Evolutionary conservation across 2,888 invertebrate species (phyloP).

Genomic region (Elysia crispata): DNA sequence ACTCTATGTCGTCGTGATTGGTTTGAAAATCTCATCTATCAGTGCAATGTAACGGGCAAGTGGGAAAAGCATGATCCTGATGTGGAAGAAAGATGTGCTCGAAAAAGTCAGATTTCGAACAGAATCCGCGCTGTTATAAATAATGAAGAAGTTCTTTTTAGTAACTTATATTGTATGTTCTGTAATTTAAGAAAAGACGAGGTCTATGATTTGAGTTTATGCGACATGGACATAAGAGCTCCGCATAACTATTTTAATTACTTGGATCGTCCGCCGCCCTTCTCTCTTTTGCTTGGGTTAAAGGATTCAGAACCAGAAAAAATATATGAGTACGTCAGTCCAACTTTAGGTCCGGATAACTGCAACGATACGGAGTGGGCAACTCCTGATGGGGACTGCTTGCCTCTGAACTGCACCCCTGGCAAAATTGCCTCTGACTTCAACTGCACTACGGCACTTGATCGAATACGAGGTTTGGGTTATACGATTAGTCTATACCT

Average conservation of each 20-base stretch:
- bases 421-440: conserved; percentile 5
- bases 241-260: no score
- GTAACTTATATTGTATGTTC: conserved; percentile 33
- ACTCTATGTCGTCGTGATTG: background rate
- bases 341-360: no score
- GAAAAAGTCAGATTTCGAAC: no score
- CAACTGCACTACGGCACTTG: conserved; percentile 14
- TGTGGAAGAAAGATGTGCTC: background rate
- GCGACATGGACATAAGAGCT: no score
- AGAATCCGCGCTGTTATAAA: no score
- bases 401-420: background rate
- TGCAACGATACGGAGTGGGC: background rate
- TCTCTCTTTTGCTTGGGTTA: background rate
- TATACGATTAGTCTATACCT: background rate
- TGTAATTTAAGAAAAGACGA: conserved; percentile 28
- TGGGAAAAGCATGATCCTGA: background rate
- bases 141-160: no score
- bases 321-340: background rate
- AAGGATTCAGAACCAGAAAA: background rate
- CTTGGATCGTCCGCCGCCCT: no score
- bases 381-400: conserved; percentile 20
- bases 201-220: no score
- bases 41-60: conserved; percentile 23
- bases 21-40: background rate
- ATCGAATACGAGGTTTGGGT: conserved; percentile 20